Evolutionary conservation across 1,140 invertebrate genomes (phyloP), one percentile per base, ranked within the genome.

Genomic region (Drosophila pachea): DNA sequence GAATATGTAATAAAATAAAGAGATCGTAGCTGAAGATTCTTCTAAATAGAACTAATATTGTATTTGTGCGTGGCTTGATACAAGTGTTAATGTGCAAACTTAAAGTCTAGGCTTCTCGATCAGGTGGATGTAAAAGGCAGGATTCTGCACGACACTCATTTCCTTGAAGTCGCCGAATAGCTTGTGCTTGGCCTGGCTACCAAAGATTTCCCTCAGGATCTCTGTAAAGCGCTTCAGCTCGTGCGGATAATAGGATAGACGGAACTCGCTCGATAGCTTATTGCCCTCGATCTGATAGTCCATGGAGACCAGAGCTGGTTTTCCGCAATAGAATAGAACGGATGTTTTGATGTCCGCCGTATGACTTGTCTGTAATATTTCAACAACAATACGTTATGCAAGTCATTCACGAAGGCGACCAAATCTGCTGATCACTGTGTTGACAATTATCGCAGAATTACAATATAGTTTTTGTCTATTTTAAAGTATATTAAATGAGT

Each of bases 201-300:
- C 92, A 87, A 97, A 97, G 5, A 93, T 92, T 59, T 95, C 93
- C 42, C 91, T 89, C 11, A 97, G 87, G 89, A 96, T 93, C 3
- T 91, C 76, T 0, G 91, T 93, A 89, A 97, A 97, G 2, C 91
- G 89, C 7, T 92, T 90, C 53, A 97, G 88, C 47, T 92, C 92
- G 78, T 97, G 95, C 5, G 96, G 96, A 90, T 95, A 96, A 86
- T 97, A 97, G 5, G 95, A 96, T 11, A 97, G 89, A 9, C 95
- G 92, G 90, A 97, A 97, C 79, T 95, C 93, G 79, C 93, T 95
- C 86, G 81, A 87, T 14, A 90, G 77, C 7, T 89, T 89, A 29
- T 90, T 89, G 2, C 92, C 90, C 60, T 93, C 92, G 59, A 97
- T 93, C 48, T 92, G 90, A 88, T 97, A 96, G 89, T 97, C 95